Evolutionary conservation across 2,113 vertebrate species (phyloP).

Genomic region (Leptobrachium ailaonicum): DNA sequence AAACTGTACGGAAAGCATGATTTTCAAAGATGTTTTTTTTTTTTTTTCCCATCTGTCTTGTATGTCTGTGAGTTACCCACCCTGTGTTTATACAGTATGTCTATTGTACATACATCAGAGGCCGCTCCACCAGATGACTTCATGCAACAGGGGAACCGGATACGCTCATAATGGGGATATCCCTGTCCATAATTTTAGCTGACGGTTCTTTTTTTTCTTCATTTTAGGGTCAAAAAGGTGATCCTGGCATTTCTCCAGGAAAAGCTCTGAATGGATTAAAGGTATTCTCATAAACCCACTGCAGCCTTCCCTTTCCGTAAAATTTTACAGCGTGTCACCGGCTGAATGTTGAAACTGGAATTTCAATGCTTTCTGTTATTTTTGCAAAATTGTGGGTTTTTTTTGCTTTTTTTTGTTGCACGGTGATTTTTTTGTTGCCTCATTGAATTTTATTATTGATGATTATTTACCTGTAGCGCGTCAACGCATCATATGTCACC

Average conservation of each 20-base stretch:
- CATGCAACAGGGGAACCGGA: not conserved
- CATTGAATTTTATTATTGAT: no score
- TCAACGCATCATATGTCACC: no score
- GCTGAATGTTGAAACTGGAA: not conserved
- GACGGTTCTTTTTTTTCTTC: conserved; percentile 4
- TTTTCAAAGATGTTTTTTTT: no score
- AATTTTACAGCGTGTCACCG: no score
- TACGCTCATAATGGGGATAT: not conserved
- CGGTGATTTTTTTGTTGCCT: no score
- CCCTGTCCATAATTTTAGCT: conserved; percentile 6
- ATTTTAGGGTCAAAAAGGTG: conserved; percentile 90
- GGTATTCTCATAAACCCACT: conserved; percentile 66
- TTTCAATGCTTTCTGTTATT: no score
- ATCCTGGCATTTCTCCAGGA: conserved; percentile 90
- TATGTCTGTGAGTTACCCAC: not conserved
- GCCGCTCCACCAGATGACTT: not conserved
- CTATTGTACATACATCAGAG: not conserved
- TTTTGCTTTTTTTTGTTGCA: not conserved
- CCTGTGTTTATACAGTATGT: not conserved
- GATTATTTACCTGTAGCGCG: no score
- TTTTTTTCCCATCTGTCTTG: not conserved
- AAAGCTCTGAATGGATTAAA: conserved; percentile 86
- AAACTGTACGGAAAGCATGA: no score
- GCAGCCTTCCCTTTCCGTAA: not conserved
- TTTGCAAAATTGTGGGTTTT: not conserved